Percentiles rank a stretch among this genome's conserved stretches.
Conservation (phyloP, 64 coral and sea anemone species). For the Porites australiensis region DNA sequence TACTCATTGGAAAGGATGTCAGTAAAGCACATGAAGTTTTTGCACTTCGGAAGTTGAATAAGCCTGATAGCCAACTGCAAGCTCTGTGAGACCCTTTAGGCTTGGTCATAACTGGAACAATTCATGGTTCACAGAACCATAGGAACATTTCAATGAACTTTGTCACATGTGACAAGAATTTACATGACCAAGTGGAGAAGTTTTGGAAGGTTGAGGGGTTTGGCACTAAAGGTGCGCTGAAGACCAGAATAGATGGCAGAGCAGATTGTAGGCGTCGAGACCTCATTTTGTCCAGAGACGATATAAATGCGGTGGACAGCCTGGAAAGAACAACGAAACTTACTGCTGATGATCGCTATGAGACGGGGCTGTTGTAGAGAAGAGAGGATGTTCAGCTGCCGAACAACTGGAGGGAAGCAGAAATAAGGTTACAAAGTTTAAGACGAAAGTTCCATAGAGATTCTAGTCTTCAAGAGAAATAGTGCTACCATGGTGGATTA, state of each 20-base stretch:
- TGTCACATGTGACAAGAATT: background rate
- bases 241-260: background rate
- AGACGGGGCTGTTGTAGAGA: conserved; percentile 51
- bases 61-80: conserved; percentile 20
- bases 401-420: conserved; percentile 23
- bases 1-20: conserved; percentile 71
- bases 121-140: background rate
- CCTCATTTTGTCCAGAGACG: conserved; percentile 22
- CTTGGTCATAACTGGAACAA: conserved; percentile 62
- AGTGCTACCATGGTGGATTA: conserved; percentile 51
- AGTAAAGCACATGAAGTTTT: conserved; percentile 18
- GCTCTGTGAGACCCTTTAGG: background rate
- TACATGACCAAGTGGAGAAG: conserved; percentile 28
- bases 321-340: background rate
- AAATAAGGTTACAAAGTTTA: background rate
- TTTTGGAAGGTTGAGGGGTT: conserved; percentile 69
- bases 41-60: conserved; percentile 11
- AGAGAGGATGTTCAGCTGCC: conserved; percentile 11
- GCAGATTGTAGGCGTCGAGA: background rate
- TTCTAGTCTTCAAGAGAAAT: conserved; percentile 20
- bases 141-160: conserved; percentile 48
- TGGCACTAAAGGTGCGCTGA: background rate
- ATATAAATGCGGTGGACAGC: background rate
- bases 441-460: conserved; percentile 30
- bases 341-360: conserved; percentile 14